Base-by-base conservation (phyloP, 2,888 invertebrate species). In the Mythimna vitellina region DNA sequence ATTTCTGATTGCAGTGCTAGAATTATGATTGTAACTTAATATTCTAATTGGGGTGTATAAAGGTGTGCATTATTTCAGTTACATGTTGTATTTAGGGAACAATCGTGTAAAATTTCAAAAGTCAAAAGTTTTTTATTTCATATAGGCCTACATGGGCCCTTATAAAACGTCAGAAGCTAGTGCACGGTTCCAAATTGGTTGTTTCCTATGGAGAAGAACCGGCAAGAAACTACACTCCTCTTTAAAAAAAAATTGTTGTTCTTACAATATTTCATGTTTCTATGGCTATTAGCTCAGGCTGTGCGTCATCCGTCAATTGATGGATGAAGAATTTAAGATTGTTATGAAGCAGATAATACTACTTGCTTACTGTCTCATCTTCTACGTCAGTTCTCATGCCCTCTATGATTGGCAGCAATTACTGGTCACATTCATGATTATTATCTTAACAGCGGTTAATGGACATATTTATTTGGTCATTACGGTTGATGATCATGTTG, bases 401-500 rank as follows among this genome's bases (percentile, higher is more conserved):
- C 66, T 71, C 63, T 22, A 61, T 54, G 73, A 76, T 79, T 76
- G 61, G 51, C 12, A 42, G 32, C 61, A 76, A 76, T 76, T 76
- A 51, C 60, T 17, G 60, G 42, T 3, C 38, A 56, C 65, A 54
- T 57, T 63, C n/a, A 1, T 64, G 74, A 66, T 79, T 51, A 61
- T 56, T 73, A 79, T 79, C 76, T 76, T 56, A 78, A 76, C 65
- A 73, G 14, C 32, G 42, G 58, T 64, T 76, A 62, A 78, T 76
- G 32, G 68, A 42, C 22, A 62, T 62, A 67, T 79, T 79, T 77
- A 53, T 79, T 67, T 46, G 42, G 51, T 62, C 57, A 57, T 72
- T 58, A 46, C 12, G 7, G 25, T 29, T 53, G 35, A 57, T 51
- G 25, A 70, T 32, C 8, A 7, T 29, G 22, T 42, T 57, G 42